Evolutionary conservation across 2,113 vertebrate species (phyloP), one percentile per base, ranked within the genome.

Genomic region (Pyxicephalus adspersus): DNA sequence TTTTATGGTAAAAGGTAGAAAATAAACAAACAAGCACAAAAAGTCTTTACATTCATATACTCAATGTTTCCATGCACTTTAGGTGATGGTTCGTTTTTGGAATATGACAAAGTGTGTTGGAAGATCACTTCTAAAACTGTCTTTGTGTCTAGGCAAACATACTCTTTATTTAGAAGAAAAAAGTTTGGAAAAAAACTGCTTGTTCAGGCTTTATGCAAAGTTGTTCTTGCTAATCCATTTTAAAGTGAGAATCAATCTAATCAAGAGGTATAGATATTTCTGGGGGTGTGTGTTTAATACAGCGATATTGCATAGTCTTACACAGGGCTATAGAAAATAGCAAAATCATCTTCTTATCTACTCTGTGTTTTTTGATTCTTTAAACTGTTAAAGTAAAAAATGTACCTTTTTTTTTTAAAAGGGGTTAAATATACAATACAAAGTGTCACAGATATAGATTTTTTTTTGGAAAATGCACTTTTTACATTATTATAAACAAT

Each of bases 211-310:
- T 68, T 68, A 68, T 68, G 65, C 65, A 51, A 28, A 70, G 18
- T 70, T 28, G 45, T 28, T 54, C 50, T 45, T 52, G 23, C 38
- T 52, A 70, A 70, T 52, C 45, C 45, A 70, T 54, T 23, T 50
- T 54, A 70, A 45, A 70, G 45, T 70, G 50, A 23, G 52, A 70
- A 52, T 70, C 67, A 70, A 70, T 70, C 67, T 70, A 25, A 70
- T 70, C 45, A 70, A 70, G 66, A 11, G 20, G 22, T 70, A 70
- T 52, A 52, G 67, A 54, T 70, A 51, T 70, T 52, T 70, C 67
- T 54, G 67, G 67, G 52, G 67, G 45, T 25, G 45, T 52, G 45
- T 52, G 67, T 70, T 52, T 70, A 52, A 70, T 70, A 50, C 50
- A 70, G 38, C 67, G 18, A 70, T 70, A 70, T 26, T 18, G 52